phyloP scores from a whole-genome alignment of 1,140 invertebrate species.

The Lethrus apterus region DNA sequence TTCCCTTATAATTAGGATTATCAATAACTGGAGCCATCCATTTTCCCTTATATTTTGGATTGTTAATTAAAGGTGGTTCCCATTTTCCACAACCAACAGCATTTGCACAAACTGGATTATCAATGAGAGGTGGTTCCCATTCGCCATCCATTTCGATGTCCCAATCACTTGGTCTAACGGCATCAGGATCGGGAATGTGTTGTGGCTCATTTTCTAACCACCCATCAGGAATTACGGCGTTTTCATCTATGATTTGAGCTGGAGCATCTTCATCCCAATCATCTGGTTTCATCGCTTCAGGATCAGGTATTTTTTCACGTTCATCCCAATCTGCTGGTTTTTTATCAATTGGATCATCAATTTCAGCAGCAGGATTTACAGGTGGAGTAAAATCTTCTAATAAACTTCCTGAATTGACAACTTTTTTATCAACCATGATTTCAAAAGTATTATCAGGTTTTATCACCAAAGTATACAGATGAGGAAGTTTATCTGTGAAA shows the following conservation, averaged over 20 bases:
- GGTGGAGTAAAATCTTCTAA: conserved; percentile 86
- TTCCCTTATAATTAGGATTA: conserved; percentile 93
- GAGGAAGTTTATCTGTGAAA: conserved; percentile 92
- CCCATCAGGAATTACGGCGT: conserved; percentile 79
- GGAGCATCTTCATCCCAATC: conserved; percentile 95
- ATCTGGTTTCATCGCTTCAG: conserved; percentile 78
- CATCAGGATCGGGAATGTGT: conserved; percentile 81
- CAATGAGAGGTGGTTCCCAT: conserved; percentile 92
- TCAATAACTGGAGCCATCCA: conserved; percentile 86
- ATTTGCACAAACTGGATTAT: conserved; percentile 65
- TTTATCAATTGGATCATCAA: conserved; percentile 87
- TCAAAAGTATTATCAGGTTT: conserved; percentile 81
- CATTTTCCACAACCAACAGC: conserved; percentile 88
- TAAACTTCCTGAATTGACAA: conserved; percentile 78
- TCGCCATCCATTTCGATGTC: conserved; percentile 97
- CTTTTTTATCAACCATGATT: conserved; percentile 63
- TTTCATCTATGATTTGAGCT: conserved; percentile 80
- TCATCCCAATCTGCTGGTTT: conserved; percentile 96
- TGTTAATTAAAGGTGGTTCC: conserved; percentile 77
- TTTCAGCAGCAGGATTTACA: conserved; percentile 91
- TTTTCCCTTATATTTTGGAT: conserved; percentile 87
- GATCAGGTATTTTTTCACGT: conserved; percentile 89
- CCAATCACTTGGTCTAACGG: conserved; percentile 90
- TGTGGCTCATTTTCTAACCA: conserved; percentile 93
- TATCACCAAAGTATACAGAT: conserved; percentile 87